Conservation (phyloP, 2,113 vertebrate species). For the Phylloscopus whistleri region DNA sequence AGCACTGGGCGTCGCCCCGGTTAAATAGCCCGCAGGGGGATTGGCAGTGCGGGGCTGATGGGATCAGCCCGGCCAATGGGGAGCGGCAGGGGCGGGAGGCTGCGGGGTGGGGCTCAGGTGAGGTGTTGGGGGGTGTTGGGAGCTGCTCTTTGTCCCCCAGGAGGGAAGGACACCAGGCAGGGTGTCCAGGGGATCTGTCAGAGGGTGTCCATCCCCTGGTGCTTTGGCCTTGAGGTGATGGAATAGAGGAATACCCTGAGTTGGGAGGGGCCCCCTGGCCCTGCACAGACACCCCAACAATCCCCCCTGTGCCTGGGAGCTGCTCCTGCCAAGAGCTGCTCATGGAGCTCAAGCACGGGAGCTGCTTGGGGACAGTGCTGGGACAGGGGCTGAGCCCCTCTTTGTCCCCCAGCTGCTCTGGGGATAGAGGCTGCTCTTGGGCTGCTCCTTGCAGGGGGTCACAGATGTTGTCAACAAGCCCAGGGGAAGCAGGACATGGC, state of each 20-base stretch:
- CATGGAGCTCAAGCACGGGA: accelerated
- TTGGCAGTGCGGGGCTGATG: not conserved
- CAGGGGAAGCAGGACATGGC: not conserved
- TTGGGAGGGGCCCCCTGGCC: not conserved
- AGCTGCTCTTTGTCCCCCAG: not conserved
- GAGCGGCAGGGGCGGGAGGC: not conserved
- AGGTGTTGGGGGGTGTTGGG: accelerated
- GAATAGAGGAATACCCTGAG: not conserved
- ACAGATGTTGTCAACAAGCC: not conserved
- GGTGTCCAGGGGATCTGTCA: accelerated
- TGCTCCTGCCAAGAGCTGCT: not conserved
- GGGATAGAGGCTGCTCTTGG: not conserved
- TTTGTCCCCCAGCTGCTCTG: not conserved
- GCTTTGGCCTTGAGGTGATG: not conserved
- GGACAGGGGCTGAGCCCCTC: not conserved
- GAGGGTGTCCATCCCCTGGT: accelerated
- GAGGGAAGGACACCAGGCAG: accelerated
- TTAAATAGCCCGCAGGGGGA: not conserved
- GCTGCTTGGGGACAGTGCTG: not conserved
- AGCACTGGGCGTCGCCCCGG: accelerated
- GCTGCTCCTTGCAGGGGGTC: not conserved
- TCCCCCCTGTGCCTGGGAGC: not conserved
- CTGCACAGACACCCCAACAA: not conserved
- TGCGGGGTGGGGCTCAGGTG: not conserved
- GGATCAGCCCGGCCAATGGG: not conserved